A percentile compares a stretch with the other conserved stretches of the same genome.
phyloP scores from a whole-genome alignment of 1,140 invertebrate species.

The Episyrphus balteatus region DNA sequence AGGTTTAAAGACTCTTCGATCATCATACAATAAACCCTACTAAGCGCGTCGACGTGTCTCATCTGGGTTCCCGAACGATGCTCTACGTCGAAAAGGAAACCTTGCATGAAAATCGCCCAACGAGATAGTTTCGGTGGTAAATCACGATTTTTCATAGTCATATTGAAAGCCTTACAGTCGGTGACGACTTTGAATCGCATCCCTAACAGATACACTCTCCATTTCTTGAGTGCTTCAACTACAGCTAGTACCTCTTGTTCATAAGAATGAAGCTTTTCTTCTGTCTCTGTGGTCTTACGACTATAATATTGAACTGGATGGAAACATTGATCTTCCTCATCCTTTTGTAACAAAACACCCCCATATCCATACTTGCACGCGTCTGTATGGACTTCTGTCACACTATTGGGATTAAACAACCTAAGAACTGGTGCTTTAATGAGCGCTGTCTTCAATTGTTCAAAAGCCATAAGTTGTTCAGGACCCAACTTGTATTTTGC shows the following conservation, averaged over 20 bases:
- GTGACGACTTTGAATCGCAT: conserved; percentile 32
- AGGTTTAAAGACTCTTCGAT: not conserved
- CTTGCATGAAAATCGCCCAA: not conserved
- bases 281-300: conserved; percentile 15
- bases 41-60: conserved; percentile 23
- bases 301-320: conserved; percentile 26
- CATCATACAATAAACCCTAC: conserved; percentile 7
- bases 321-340: conserved; percentile 10
- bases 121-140: conserved; percentile 3
- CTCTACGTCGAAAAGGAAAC: not conserved
- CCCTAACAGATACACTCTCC: conserved; percentile 34
- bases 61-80: conserved; percentile 11
- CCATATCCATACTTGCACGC: conserved; percentile 23
- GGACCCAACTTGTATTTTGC: not conserved
- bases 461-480: conserved; percentile 5
- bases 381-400: conserved; percentile 18
- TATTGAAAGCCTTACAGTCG: conserved; percentile 13
- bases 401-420: conserved; percentile 6
- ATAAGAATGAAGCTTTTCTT: conserved; percentile 20
- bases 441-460: conserved; percentile 11
- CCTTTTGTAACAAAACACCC: conserved; percentile 18
- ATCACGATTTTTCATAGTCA: conserved; percentile 6
- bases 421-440: conserved; percentile 9
- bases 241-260: conserved; percentile 21
- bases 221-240: conserved; percentile 15